Evolutionary conservation across 1,140 invertebrate genomes (phyloP).

Genomic region (Bilobella aurantiaca): DNA sequence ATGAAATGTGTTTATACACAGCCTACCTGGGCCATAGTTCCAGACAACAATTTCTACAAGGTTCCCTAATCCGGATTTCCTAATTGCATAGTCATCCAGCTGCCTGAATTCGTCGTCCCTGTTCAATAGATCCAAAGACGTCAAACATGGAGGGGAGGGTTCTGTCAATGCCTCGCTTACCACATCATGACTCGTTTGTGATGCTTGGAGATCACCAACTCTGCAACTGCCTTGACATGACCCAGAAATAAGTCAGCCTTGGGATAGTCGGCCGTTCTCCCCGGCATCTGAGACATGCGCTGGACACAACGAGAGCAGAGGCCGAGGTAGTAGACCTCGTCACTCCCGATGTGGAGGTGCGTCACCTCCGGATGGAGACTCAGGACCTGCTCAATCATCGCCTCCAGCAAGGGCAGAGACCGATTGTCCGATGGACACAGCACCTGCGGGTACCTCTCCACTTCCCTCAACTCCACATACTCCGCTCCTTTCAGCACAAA

Average conservation of each 20-base stretch:
- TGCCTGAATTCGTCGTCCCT: constrained; percentile 53
- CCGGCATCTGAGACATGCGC: constrained; percentile 37
- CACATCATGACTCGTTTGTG: neutral
- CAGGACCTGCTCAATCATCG: constrained; percentile 48
- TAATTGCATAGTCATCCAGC: constrained; percentile 50
- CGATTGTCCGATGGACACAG: constrained; percentile 43
- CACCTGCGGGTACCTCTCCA: constrained; percentile 43
- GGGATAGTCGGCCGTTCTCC: constrained; percentile 37
- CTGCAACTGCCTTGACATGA: constrained; percentile 48
- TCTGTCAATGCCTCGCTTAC: too few species aligned
- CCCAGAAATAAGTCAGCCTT: constrained; percentile 45
- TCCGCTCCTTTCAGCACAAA: constrained; percentile 48
- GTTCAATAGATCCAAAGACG: too few species aligned
- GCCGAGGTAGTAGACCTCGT: constrained; percentile 57
- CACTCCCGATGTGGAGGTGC: constrained; percentile 67
- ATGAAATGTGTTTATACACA: too few species aligned
- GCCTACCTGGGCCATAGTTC: constrained; percentile 45
- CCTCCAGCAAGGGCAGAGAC: constrained; percentile 43
- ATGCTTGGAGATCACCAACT: constrained; percentile 52
- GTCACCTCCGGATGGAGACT: constrained; percentile 49
- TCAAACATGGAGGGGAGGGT: too few species aligned
- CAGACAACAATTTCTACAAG: constrained; percentile 46
- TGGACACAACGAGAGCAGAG: constrained; percentile 42
- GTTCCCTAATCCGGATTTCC: constrained; percentile 41
- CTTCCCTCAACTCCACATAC: constrained; percentile 46